Percentiles rank a stretch among this genome's conserved stretches.
phyloP scores from a whole-genome alignment of 2,113 vertebrate genomes.

The Aplodontia rufa region DNA sequence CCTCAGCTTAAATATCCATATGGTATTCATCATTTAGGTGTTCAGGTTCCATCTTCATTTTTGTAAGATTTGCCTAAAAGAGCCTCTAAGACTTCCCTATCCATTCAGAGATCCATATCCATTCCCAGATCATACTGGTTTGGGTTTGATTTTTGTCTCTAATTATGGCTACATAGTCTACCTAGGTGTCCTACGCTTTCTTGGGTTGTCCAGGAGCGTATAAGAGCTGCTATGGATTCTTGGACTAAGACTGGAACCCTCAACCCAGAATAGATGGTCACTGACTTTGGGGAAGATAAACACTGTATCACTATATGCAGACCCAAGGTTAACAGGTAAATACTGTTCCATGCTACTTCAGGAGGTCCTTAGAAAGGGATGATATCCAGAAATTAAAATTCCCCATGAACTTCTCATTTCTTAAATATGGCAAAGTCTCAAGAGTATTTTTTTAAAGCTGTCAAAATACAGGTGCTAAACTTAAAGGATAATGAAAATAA shows the following conservation, averaged over 20 bases:
- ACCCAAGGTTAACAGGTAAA: neutral
- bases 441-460: neutral
- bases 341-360: neutral
- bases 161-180: neutral
- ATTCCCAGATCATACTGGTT: neutral
- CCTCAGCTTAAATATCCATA: neutral
- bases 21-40: neutral
- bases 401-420: neutral
- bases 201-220: neutral
- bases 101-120: neutral
- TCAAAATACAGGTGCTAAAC: constrained; percentile 33
- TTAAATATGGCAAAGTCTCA: constrained; percentile 8
- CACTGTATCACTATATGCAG: neutral
- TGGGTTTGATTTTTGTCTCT: neutral
- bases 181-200: neutral
- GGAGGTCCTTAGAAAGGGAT: neutral
- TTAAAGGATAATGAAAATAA: constrained; percentile 54
- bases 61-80: neutral
- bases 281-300: neutral
- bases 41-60: neutral
- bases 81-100: neutral
- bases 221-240: neutral
- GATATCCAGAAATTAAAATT: neutral
- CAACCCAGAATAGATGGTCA: neutral
- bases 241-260: neutral